phyloP scores from a whole-genome alignment of 2,888 invertebrate species.

The Archips xylosteana region DNA sequence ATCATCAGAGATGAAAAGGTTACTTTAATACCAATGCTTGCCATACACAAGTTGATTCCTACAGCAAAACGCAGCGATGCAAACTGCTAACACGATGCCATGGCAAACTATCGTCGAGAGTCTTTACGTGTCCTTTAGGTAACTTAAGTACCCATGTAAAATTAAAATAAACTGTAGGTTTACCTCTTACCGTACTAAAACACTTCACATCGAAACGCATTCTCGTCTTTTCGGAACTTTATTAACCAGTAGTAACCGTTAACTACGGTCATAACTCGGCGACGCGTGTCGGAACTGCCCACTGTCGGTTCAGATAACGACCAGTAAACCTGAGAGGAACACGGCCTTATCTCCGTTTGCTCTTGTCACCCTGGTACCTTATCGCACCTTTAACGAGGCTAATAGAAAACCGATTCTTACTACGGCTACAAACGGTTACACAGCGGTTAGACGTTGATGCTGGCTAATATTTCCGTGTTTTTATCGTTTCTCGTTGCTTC shows the following conservation, averaged over 20 bases:
- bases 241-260: conserved; percentile 9
- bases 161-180: not conserved
- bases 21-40: too few relatives aligned
- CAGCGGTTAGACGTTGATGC: not conserved
- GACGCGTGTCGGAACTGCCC: conserved; percentile 6
- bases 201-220: not conserved
- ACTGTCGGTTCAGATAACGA: conserved; percentile 28
- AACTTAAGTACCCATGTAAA: too few relatives aligned
- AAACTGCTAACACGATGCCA: too few relatives aligned
- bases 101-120: too few relatives aligned
- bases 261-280: conserved; percentile 2
- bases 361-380: conserved; percentile 17
- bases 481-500: not conserved
- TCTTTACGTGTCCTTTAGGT: too few relatives aligned
- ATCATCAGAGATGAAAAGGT: too few relatives aligned
- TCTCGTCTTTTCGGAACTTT: conserved; percentile 4
- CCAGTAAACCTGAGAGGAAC: conserved; percentile 30
- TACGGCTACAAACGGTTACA: not conserved
- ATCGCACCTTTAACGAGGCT: conserved; percentile 6
- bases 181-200: not conserved
- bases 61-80: too few relatives aligned
- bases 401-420: not conserved
- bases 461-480: not conserved
- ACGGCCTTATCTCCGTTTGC: conserved; percentile 31
- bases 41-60: too few relatives aligned